Base-by-base conservation (phyloP, 2,888 invertebrate genomes). In the Antheraea yamamai region DNA sequence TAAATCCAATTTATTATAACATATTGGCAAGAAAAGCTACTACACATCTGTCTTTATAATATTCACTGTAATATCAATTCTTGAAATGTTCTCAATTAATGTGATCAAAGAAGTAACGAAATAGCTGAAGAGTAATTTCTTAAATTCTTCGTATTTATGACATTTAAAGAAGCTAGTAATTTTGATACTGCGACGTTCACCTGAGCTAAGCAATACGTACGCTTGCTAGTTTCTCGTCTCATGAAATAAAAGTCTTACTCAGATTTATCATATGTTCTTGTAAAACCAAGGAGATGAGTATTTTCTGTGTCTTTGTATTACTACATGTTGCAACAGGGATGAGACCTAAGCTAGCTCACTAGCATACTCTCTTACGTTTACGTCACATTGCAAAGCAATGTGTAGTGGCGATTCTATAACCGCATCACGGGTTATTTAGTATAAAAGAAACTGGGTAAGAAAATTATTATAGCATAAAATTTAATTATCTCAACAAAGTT, bases 341-440 rank as follows among this genome's bases (percentile, higher is more conserved):
- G 12, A 47, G n/a, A n/a, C n/a, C n/a, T n/a, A n/a, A n/a, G n/a
- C n/a, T n/a, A n/a, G n/a, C n/a, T n/a, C 47, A 47, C 47, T 47
- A 47, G 47, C 47, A 47, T 39, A 47, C 35, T 0, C 35, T 39
- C 35, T n/a, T 39, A 7, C 47, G 47, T 47, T 39, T 47, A 47
- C 47, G 47, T 47, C 47, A 47, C 10, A 12, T 20, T 18, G 55
- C 7, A 61, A 61, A 23, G 23, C 26, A 26, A 64, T 23, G 26
- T 66, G 30, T 66, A 66, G 64, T 30, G 64, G 16, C 6, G 30
- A 66, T 66, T 26, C 30, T 30, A 1, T 66, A 30, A 76, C 61
- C 71, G 75, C 75, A 73, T 64, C 74, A 70, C 74, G 35, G 61
- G 75, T 79, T 74, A 70, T 70, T 35, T 74, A 68, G 58, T 58